Percentiles rank a stretch among this genome's conserved stretches.
Conservation (phyloP, 2,113 vertebrate genomes). For the Prunella himalayana region DNA sequence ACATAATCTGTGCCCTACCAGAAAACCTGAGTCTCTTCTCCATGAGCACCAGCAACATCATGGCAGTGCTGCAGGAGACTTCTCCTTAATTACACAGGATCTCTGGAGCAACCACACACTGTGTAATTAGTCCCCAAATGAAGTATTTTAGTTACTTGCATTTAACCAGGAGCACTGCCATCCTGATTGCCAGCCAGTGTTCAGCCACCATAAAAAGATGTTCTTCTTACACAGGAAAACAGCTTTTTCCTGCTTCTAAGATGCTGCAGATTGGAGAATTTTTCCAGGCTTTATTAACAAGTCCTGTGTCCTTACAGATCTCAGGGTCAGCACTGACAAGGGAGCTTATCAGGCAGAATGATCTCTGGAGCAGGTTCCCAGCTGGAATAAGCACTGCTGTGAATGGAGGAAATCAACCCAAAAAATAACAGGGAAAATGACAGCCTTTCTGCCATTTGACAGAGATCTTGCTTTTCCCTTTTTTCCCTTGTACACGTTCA, state of each 20-base stretch:
- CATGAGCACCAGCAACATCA: not conserved
- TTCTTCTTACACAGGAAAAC: not conserved
- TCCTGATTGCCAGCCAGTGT: not conserved
- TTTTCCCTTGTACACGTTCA: not conserved
- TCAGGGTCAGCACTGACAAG: not conserved
- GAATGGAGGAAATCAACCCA: not conserved
- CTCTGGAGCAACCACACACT: not conserved
- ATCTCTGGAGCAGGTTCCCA: not conserved
- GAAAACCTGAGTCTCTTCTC: not conserved
- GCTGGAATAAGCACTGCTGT: not conserved
- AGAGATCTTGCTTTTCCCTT: constrained; percentile 7
- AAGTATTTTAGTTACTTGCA: not conserved
- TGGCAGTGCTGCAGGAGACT: not conserved
- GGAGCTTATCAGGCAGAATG: not conserved
- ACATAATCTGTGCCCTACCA: not conserved
- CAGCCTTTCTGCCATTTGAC: constrained; percentile 13
- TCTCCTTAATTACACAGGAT: not conserved
- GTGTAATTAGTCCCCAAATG: constrained; percentile 9
- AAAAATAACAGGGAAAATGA: not conserved
- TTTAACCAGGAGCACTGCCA: not conserved
- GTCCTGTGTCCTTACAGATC: not conserved
- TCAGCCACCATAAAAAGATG: not conserved
- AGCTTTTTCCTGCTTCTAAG: not conserved
- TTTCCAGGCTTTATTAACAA: not conserved
- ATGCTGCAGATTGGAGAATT: not conserved